Conservation (phyloP, 2,797 vertebrate genomes). For the Mus minutoides region DNA sequence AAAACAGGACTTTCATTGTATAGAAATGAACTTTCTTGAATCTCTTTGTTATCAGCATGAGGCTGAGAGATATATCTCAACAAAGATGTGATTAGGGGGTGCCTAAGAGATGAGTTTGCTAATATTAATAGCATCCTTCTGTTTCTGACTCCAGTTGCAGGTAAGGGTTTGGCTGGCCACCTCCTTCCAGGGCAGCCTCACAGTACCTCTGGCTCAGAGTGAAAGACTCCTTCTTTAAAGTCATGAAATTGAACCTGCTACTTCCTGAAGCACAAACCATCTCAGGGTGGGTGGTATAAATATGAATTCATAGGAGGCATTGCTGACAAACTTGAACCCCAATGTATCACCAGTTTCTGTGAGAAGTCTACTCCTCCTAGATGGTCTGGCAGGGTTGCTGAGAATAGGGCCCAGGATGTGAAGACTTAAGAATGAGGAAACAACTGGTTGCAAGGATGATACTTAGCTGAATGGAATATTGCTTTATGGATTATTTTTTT, state of each 20-base stretch:
- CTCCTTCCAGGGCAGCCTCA: background rate
- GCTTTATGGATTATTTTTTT: background rate
- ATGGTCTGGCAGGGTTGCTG: background rate
- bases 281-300: background rate
- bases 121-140: background rate
- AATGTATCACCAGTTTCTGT: background rate
- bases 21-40: background rate
- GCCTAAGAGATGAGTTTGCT: background rate
- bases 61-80: background rate
- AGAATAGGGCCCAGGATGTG: background rate
- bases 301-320: background rate
- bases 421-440: background rate
- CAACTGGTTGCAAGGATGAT: background rate
- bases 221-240: background rate
- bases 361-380: background rate
- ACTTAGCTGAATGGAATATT: background rate
- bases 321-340: background rate
- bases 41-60: background rate
- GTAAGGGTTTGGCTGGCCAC: background rate
- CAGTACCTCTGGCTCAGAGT: background rate
- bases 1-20: background rate
- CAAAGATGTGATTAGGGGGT: background rate
- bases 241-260: conserved; percentile 8
- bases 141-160: background rate
- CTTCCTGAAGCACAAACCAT: background rate